Evolutionary conservation across 2,113 vertebrate genomes (phyloP).

Genomic region (Narcine bancroftii): DNA sequence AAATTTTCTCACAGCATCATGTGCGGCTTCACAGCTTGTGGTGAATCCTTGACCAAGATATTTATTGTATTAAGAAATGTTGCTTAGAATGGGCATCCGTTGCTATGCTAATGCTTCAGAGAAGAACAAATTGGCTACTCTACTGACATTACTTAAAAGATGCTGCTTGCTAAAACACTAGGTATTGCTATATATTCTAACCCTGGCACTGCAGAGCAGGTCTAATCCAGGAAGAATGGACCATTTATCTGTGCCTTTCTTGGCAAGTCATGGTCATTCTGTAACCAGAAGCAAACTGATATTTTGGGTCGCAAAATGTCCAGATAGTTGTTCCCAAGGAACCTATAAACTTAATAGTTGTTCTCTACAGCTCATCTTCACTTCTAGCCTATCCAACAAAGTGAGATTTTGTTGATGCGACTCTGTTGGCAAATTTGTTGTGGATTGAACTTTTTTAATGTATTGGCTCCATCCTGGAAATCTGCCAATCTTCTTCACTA

Average conservation of each 20-base stretch:
- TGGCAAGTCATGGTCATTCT: background rate
- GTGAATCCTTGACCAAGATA: background rate
- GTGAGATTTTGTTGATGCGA: background rate
- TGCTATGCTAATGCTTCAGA: background rate
- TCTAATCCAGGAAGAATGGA: background rate
- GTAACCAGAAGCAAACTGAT: background rate
- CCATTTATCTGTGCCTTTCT: background rate
- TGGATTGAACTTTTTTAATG: background rate
- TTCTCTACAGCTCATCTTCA: background rate
- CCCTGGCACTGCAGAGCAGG: background rate
- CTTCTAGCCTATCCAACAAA: background rate
- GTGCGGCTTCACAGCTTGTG: background rate
- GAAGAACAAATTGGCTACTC: background rate
- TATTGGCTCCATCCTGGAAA: background rate
- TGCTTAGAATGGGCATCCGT: background rate
- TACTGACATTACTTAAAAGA: background rate
- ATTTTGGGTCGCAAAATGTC: background rate
- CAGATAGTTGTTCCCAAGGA: background rate
- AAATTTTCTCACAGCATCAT: background rate
- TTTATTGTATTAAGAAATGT: background rate
- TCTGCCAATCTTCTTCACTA: background rate
- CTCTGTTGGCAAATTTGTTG: background rate
- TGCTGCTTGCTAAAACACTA: background rate
- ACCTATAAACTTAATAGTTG: background rate
- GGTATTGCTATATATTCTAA: background rate